Evolutionary conservation across 2,888 invertebrate species (phyloP).

Genomic region (Nycteola revayana): DNA sequence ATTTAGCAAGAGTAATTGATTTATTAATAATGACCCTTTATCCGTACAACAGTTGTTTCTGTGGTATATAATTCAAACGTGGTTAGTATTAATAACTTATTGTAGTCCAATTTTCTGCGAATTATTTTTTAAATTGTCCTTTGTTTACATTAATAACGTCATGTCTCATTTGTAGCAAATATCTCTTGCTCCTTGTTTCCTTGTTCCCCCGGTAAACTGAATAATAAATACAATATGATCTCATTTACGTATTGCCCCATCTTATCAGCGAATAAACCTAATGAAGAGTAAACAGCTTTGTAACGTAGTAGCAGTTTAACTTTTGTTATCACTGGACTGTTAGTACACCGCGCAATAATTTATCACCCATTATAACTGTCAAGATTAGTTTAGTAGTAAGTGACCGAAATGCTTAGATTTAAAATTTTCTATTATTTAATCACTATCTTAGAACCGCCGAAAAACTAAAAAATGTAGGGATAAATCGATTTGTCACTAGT

Average conservation of each 20-base stretch:
- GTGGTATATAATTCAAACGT: slow-evolving; percentile 12
- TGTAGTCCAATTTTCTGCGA: too few relatives aligned
- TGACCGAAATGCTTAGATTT: neutral
- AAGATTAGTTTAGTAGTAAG: slow-evolving; percentile 1
- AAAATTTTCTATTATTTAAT: slow-evolving; percentile 12
- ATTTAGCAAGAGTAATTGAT: slow-evolving; percentile 30
- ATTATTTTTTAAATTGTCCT: too few relatives aligned
- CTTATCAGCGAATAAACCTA: slow-evolving; percentile 35
- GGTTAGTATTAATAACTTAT: slow-evolving; percentile 7
- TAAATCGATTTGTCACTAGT: slow-evolving; percentile 42
- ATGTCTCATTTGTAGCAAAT: too few relatives aligned
- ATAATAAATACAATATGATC: slow-evolving; percentile 38
- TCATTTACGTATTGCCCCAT: slow-evolving; percentile 49
- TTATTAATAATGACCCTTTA: slow-evolving; percentile 13
- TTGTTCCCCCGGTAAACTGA: too few relatives aligned
- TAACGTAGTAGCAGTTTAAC: slow-evolving; percentile 28
- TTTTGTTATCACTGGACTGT: slow-evolving; percentile 25
- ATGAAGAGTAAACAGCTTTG: slow-evolving; percentile 21
- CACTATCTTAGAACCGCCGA: slow-evolving; percentile 11
- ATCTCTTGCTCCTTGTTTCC: too few relatives aligned
- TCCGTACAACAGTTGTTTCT: slow-evolving; percentile 9
- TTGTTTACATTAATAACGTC: too few relatives aligned
- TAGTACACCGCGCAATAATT: slow-evolving; percentile 20
- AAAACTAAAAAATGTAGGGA: slow-evolving; percentile 29
- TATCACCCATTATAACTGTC: slow-evolving; percentile 1